Conservation (phyloP, 2,113 vertebrate genomes). For the Podiceps cristatus region DNA sequence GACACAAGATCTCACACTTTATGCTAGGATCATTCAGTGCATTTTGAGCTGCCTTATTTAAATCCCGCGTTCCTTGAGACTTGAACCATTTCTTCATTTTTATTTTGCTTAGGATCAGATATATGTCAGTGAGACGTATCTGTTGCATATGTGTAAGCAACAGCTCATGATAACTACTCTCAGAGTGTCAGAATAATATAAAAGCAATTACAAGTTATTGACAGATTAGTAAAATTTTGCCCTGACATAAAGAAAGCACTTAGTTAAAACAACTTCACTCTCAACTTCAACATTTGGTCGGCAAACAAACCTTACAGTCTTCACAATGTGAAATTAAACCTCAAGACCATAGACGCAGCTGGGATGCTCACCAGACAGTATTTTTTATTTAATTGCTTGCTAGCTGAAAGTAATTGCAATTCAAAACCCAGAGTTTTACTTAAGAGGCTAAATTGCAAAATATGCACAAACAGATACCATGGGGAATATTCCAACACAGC, state of each 20-base stretch:
- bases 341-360: not conserved
- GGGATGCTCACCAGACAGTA: not conserved
- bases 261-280: not conserved
- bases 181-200: not conserved
- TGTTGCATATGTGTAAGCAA: not conserved
- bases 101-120: not conserved
- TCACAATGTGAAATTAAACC: not conserved
- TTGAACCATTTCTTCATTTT: not conserved
- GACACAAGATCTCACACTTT: not conserved
- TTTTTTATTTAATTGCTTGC: slow-evolving; percentile 21
- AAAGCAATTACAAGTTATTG: not conserved
- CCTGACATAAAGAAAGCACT: not conserved
- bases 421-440: not conserved
- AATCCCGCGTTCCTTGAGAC: not conserved
- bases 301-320: not conserved
- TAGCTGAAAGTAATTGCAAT: not conserved
- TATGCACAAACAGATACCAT: not conserved
- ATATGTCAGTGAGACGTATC: not conserved
- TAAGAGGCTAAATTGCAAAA: not conserved
- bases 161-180: not conserved
- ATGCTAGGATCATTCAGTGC: not conserved
- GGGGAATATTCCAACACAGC: not conserved
- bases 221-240: not conserved
- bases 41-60: not conserved
- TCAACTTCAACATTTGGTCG: not conserved